phyloP scores from a whole-genome alignment of 2,888 invertebrate species.

The Drosophila peninsularis region DNA sequence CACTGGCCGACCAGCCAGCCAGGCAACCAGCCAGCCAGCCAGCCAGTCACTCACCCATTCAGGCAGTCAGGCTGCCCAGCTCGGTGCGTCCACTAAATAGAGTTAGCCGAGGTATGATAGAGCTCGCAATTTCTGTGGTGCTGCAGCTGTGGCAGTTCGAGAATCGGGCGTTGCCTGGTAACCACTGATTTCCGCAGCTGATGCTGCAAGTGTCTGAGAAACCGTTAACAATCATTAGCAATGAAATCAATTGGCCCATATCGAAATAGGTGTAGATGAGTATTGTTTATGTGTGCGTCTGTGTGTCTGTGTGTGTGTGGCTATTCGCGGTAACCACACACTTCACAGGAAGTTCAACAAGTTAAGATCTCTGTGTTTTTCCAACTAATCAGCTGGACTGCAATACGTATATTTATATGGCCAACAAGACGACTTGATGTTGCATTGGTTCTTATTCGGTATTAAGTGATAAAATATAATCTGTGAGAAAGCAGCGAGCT shows the following conservation, averaged over 20 bases:
- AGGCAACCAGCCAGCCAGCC: background rate
- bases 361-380: slow-evolving; percentile 59
- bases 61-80: slow-evolving; percentile 7
- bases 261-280: slow-evolving; percentile 56
- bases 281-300: slow-evolving; percentile 24
- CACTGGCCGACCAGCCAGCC: slow-evolving; percentile 1
- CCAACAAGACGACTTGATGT: slow-evolving; percentile 8
- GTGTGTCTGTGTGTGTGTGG: slow-evolving; percentile 8
- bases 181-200: slow-evolving; percentile 68
- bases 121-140: slow-evolving; percentile 25
- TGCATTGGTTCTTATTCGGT: slow-evolving; percentile 1
- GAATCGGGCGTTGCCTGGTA: slow-evolving; percentile 65
- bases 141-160: slow-evolving; percentile 41
- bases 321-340: slow-evolving; percentile 34
- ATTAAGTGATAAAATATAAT: slow-evolving; percentile 2
- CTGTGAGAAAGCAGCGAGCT: background rate
- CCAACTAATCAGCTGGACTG: slow-evolving; percentile 55
- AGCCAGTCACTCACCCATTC: slow-evolving; percentile 16
- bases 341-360: slow-evolving; percentile 61
- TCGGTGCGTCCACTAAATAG: slow-evolving; percentile 36
- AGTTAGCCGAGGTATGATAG: slow-evolving; percentile 23
- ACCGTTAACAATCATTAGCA: slow-evolving; percentile 76
- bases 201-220: slow-evolving; percentile 67
- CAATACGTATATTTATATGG: slow-evolving; percentile 31
- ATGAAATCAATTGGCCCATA: slow-evolving; percentile 77